Conservation (phyloP, 2,888 invertebrate genomes). For the Laspeyria flexula region DNA sequence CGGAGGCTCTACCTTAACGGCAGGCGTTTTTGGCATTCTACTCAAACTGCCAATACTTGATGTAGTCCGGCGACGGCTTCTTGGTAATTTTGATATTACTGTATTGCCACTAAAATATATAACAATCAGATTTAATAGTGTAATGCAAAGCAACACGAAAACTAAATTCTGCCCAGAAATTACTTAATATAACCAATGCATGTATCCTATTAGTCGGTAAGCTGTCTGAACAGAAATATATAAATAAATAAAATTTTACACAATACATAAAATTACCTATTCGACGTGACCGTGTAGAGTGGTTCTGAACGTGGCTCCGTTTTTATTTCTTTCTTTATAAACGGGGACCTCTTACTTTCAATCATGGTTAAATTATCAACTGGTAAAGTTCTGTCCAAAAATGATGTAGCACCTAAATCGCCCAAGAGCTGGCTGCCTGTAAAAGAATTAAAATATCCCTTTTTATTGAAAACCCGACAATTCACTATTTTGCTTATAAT, state of each 20-base stretch:
- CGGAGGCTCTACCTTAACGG: slow-evolving; percentile 51
- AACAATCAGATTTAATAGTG: not conserved
- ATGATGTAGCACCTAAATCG: slow-evolving; percentile 54
- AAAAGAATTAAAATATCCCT: not conserved
- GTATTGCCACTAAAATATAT: slow-evolving; percentile 65
- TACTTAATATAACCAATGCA: too few species aligned
- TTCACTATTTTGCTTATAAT: too few species aligned
- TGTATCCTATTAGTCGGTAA: too few species aligned
- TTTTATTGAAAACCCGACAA: not conserved
- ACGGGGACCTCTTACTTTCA: slow-evolving; percentile 65
- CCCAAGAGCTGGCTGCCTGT: slow-evolving; percentile 18
- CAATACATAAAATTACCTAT: slow-evolving; percentile 55
- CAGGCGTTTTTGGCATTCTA: slow-evolving; percentile 62
- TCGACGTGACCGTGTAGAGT: slow-evolving; percentile 72
- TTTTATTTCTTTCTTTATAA: slow-evolving; percentile 66
- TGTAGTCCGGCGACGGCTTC: slow-evolving; percentile 62
- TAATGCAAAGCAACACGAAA: not conserved
- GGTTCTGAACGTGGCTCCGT: slow-evolving; percentile 64
- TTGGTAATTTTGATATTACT: slow-evolving; percentile 69
- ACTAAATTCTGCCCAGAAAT: too few species aligned
- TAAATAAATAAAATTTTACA: not conserved
- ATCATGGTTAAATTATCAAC: slow-evolving; percentile 67
- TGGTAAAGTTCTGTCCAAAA: slow-evolving; percentile 55
- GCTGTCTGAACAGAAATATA: too few species aligned
- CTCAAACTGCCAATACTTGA: slow-evolving; percentile 67